Evolutionary conservation across 2,888 invertebrate genomes (phyloP).

Genomic region (Masnerella sp.): DNA sequence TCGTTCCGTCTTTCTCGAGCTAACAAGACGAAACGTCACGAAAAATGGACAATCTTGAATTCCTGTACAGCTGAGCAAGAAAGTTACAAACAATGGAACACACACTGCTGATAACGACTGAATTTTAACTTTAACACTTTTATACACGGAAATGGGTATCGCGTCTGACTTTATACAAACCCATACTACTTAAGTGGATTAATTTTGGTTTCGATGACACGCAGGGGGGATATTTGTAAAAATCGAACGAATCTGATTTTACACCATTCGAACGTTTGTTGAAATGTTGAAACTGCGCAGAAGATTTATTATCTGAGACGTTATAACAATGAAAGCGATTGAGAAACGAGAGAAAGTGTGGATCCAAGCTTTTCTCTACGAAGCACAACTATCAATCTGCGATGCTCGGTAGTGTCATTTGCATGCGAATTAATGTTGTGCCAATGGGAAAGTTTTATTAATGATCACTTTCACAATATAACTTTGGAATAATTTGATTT

Average conservation of each 20-base stretch:
- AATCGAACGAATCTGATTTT: constrained; percentile 16
- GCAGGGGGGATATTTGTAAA: background rate
- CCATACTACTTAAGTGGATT: constrained; percentile 16
- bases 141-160: constrained; percentile 21
- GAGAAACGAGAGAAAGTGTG: constrained; percentile 21
- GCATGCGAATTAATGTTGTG: constrained; percentile 20
- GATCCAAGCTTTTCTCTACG: constrained; percentile 21
- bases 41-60: no score
- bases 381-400: constrained; percentile 38
- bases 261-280: constrained; percentile 27
- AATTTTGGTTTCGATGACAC: constrained; percentile 9
- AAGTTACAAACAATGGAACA: constrained; percentile 9
- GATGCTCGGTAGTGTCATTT: constrained; percentile 27
- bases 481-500: constrained; percentile 17
- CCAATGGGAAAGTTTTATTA: constrained; percentile 6
- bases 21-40: no score
- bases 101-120: constrained; percentile 33
- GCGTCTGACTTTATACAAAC: constrained; percentile 39
- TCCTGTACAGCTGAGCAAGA: no score
- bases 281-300: constrained; percentile 42
- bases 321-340: constrained; percentile 26
- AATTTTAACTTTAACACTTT: constrained; percentile 36
- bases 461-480: no score
- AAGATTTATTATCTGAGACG: constrained; percentile 28
- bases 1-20: no score